Base-by-base conservation (phyloP, 2,888 invertebrate species). In the Agonum fuliginosum region DNA sequence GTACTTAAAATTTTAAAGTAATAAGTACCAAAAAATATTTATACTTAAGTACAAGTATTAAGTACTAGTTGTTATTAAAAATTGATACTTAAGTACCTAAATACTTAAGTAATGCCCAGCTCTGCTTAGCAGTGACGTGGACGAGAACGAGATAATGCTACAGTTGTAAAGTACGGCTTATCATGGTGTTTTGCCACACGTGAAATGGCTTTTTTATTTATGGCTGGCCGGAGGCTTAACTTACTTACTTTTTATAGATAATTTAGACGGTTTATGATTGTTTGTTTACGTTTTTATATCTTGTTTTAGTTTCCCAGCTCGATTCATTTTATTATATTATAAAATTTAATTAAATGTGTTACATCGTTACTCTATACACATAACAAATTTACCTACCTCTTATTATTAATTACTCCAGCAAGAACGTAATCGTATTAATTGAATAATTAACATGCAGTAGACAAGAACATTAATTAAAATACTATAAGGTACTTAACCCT, bases 401-500 rank as follows among this genome's bases (percentile, higher is more conserved):
- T 14, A 58, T 30, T 62, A 62, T 62, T 62, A 62, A 62, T 27
- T 27, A 30, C 58, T 14, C 58, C 30, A 19, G 14, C 10, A 19
- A 37, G 37, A 19, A 37, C 17, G n/a, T 67, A 67, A 67, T 67
- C 37, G 67, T 41, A 67, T 67, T 67, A 67, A 67, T 67, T 67
- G 37, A 41, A 67, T 67, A 67, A 62, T 62, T 62, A 62, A 67
- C 67, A 67, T 41, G 67, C 67, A 41, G 67, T 20, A 67, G 67
- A 67, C 67, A 67, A 41, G 67, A 67, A 41, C 67, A 67, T 67
- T 67, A 67, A 67, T 67, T 67, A 41, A 67, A 67, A 67, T 67
- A 67, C 67, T 67, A 67, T 67, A 67, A 67, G 67, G 37, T 67
- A 67, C 22, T 67, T 67, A 67, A 67, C 67, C 67, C 67, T 67